Conservation (phyloP, 2,797 vertebrate species). For the Ctenosaura bakeri region DNA sequence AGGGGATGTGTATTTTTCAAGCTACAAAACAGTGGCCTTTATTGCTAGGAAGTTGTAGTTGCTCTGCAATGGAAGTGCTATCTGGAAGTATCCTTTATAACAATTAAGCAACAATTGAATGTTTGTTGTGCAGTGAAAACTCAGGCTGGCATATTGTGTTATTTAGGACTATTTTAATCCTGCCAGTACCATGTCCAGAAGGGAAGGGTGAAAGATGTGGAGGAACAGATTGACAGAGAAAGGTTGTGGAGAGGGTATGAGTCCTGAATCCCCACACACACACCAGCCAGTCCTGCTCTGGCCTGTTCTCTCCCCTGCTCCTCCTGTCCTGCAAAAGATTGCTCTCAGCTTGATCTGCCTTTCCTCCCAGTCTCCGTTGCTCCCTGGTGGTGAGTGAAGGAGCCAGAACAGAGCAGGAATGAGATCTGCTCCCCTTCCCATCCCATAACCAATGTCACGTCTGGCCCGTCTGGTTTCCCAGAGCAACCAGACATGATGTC, state of each 20-base stretch:
- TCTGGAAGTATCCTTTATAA: not conserved
- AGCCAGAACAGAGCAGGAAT: slow-evolving; percentile 73
- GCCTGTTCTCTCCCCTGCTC: not conserved
- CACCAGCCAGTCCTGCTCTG: not conserved
- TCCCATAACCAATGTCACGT: slow-evolving; percentile 88
- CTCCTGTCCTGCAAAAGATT: not conserved
- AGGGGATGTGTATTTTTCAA: not conserved
- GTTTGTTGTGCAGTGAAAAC: not conserved
- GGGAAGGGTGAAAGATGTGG: not conserved
- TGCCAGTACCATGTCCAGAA: not conserved
- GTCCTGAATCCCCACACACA: not conserved
- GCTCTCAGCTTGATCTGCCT: slow-evolving; percentile 11
- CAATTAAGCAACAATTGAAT: not conserved
- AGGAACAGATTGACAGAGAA: not conserved
- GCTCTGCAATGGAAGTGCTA: not conserved
- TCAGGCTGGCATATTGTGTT: not conserved
- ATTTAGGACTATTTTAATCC: not conserved
- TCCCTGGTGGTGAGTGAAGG: slow-evolving; percentile 66
- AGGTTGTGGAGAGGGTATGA: not conserved
- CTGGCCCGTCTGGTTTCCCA: slow-evolving; percentile 90
- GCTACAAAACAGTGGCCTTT: not conserved
- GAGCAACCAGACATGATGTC: slow-evolving; percentile 96
- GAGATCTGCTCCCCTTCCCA: slow-evolving; percentile 76
- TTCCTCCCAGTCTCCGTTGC: slow-evolving; percentile 68
- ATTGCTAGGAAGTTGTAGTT: not conserved